Conservation (phyloP, 2,797 vertebrate species). For the Galago senegalensis region DNA sequence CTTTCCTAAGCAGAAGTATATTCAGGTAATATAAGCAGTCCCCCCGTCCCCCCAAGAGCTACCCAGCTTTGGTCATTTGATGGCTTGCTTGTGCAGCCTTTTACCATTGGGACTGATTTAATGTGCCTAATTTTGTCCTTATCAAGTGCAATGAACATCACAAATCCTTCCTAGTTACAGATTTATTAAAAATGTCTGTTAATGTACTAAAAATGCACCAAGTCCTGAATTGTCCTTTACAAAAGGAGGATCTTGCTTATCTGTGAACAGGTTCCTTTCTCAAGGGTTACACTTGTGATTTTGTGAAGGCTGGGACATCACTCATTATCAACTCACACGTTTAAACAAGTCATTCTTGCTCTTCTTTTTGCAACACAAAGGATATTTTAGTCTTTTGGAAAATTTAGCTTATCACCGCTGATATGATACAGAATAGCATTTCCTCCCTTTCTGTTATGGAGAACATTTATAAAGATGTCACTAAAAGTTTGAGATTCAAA, state of each 20-base stretch:
- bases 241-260: conserved; percentile 29
- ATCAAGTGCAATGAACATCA: conserved; percentile 58
- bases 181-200: conserved; percentile 75
- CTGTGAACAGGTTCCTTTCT: conserved; percentile 34
- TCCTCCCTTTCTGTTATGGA: background rate
- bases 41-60: background rate
- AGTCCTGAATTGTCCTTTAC: background rate
- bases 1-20: background rate
- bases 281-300: background rate
- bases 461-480: background rate
- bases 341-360: background rate
- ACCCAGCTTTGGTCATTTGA: background rate
- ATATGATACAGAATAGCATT: background rate
- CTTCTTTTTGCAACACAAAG: background rate
- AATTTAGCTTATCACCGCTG: background rate
- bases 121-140: conserved; percentile 62
- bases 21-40: background rate
- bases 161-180: conserved; percentile 58
- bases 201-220: conserved; percentile 57
- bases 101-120: conserved; percentile 49
- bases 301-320: background rate
- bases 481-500: background rate
- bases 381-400: background rate
- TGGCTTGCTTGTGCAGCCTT: background rate
- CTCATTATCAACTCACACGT: background rate